These are phyloP conservation scores for Keiferia lycopersicella DNA, from an alignment of 2,888 invertebrate species.

Conservation along the genomic window DNA sequence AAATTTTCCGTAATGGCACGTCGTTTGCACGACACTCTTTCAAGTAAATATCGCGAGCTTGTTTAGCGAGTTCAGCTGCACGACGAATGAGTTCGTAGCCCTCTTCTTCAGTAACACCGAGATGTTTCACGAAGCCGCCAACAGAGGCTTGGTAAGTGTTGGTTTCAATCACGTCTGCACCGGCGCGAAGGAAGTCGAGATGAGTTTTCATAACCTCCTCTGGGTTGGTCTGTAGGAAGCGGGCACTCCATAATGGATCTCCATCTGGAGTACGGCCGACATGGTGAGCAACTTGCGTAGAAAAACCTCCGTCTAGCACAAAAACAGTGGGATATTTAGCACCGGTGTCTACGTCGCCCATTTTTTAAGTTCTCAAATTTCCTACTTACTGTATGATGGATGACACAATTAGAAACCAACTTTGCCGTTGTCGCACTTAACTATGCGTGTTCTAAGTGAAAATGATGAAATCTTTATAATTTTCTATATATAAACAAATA, in stretches of 20 bases:
- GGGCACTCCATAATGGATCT: constrained; percentile 94
- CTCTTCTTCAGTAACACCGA: constrained; percentile 84
- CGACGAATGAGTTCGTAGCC: constrained; percentile 86
- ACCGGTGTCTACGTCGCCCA: constrained; percentile 29
- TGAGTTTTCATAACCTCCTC: constrained; percentile 89
- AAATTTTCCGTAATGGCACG: constrained; percentile 57
- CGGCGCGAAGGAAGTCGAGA: constrained; percentile 89
- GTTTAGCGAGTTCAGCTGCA: constrained; percentile 87
- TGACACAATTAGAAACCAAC: not conserved
- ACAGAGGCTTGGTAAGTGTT: constrained; percentile 94
- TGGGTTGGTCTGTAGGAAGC: constrained; percentile 88
- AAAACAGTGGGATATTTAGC: constrained; percentile 46
- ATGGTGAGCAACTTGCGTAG: constrained; percentile 88
- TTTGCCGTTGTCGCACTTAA: not conserved
- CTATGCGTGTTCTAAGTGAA: not conserved
- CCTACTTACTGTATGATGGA: not conserved
- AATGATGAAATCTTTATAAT: not conserved
- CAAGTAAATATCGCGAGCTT: constrained; percentile 83
- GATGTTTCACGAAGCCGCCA: constrained; percentile 86
- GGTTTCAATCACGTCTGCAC: constrained; percentile 93
- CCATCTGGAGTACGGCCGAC: constrained; percentile 87
- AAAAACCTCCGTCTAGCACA: constrained; percentile 88
- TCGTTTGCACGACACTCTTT: constrained; percentile 62
- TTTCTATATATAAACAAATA: not conserved
- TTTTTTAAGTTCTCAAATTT: not conserved